phyloP scores from a whole-genome alignment of 2,888 invertebrate genomes.

The Eristalinus aeneus region DNA sequence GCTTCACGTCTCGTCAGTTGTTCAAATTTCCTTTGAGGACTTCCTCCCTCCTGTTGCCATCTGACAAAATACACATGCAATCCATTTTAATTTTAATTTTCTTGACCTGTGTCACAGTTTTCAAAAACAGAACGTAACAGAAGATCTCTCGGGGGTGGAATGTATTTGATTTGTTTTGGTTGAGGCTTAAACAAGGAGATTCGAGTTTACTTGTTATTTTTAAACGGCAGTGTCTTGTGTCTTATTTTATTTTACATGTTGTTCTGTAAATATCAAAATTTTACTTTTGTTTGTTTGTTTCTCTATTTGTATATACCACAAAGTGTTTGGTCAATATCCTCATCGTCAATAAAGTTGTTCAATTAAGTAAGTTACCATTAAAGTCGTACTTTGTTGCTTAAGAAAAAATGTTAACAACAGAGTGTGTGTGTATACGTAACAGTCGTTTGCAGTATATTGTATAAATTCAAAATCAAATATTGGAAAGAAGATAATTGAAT shows the following conservation, averaged over 20 bases:
- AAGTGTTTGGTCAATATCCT: conserved; percentile 61
- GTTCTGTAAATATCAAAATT: conserved; percentile 61
- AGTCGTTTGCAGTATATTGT: conserved; percentile 21
- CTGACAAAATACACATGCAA: conserved; percentile 51
- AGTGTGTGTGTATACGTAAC: conserved; percentile 51
- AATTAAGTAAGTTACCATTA: conserved; percentile 38
- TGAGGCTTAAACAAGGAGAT: neutral
- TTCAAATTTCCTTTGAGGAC: conserved; percentile 28
- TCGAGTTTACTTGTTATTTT: conserved; percentile 15
- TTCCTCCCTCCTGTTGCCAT: conserved; percentile 42
- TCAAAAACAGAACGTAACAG: neutral
- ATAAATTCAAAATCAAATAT: conserved; percentile 14
- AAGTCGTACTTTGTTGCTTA: conserved; percentile 30
- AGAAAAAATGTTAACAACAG: conserved; percentile 54
- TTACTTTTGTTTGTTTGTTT: conserved; percentile 21
- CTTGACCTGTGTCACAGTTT: neutral
- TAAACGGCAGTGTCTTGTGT: conserved; percentile 65
- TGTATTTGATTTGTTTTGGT: conserved; percentile 32
- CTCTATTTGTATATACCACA: conserved; percentile 52
- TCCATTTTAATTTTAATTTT: conserved; percentile 7
- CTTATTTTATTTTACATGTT: conserved; percentile 63
- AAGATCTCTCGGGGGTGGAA: neutral
- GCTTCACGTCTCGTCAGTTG: conserved; percentile 33
- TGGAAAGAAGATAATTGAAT: neutral
- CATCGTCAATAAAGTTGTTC: conserved; percentile 45